Evolutionary conservation across 2,113 vertebrate genomes (phyloP), one percentile per base, ranked within the genome.

Genomic region (Nothoprocta pentlandii): DNA sequence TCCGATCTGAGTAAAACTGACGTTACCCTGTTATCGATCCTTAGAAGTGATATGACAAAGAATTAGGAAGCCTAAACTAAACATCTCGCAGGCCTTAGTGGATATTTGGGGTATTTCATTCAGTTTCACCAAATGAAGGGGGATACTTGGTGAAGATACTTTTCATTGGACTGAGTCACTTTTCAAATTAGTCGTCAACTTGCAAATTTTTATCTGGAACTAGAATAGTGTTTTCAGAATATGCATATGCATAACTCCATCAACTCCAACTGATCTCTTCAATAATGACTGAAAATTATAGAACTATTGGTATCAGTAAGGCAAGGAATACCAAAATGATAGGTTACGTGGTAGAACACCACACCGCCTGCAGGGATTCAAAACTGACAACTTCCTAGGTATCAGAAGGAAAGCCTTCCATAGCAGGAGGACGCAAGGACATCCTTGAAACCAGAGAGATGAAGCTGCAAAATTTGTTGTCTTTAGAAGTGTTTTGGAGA

Each of bases 201-300:
- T 7, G 41, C 3, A 79, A 23, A 36, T 70, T 21, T 30, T 10
- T 17, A 69, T 51, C 22, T 53, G 47, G 21, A 16, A 28, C 14
- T 34, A 71, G 22, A 28, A 21, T 0, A 0, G 1, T 44, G 8
- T 44, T 73, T 79, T 58, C 62, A 54, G 16, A 70, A 0, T 28
- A 25, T 51, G 22, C 76, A 4, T 4, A 2, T 25, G 8, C n/a
- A 70, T 9, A 49, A 77, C 11, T 14, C 16, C 2, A 9, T 7
- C 58, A 61, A 0, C 0, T 79, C 79, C 81, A 82, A 44, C 10
- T 14, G 53, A 41, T 0, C 0, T 64, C 46, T 42, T 64, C 28
- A 83, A 69, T 2, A 3, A 22, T 10, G 23, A 82, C 39, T 69
- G 41, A 67, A 87, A 73, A 30, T 6, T 34, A 19, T 51, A 42